Evolutionary conservation across 2,888 invertebrate species (phyloP).

Genomic region (Drosophila kanekoi): DNA sequence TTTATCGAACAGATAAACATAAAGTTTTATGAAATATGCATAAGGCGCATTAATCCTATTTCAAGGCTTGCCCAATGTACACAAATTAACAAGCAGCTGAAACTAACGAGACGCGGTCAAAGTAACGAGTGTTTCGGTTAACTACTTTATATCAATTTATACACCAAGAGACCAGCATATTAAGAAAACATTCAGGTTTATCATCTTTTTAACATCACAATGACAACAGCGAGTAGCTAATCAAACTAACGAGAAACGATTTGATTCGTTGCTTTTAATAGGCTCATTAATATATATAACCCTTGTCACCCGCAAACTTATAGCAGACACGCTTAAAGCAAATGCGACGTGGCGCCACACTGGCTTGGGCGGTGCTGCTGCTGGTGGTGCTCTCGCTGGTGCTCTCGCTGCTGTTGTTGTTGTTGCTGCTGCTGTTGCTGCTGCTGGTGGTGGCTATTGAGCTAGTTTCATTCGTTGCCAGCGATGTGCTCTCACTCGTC

Average conservation of each 20-base stretch:
- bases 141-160: no score
- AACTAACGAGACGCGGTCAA: conserved; percentile 3
- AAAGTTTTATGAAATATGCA: no score
- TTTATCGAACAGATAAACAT: no score
- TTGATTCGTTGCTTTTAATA: not conserved
- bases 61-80: no score
- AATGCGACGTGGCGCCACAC: conserved; percentile 40
- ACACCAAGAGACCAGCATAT: no score
- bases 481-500: conserved; percentile 17
- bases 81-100: not conserved
- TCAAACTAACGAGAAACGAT: not conserved
- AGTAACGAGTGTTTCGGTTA: not conserved
- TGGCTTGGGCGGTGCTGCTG: not conserved
- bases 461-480: conserved; percentile 6
- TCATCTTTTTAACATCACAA: not conserved
- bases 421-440: conserved; percentile 2
- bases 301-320: conserved; percentile 62
- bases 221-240: not conserved
- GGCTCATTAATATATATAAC: conserved; percentile 56
- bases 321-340: conserved; percentile 70
- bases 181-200: not conserved
- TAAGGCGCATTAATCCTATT: no score
- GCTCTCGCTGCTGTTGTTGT: not conserved
- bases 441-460: conserved; percentile 8
- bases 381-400: not conserved